These are phyloP conservation scores for Semaprochilodus insignis DNA, from an alignment of 2,797 vertebrate genomes.

Conservation along the genomic window DNA sequence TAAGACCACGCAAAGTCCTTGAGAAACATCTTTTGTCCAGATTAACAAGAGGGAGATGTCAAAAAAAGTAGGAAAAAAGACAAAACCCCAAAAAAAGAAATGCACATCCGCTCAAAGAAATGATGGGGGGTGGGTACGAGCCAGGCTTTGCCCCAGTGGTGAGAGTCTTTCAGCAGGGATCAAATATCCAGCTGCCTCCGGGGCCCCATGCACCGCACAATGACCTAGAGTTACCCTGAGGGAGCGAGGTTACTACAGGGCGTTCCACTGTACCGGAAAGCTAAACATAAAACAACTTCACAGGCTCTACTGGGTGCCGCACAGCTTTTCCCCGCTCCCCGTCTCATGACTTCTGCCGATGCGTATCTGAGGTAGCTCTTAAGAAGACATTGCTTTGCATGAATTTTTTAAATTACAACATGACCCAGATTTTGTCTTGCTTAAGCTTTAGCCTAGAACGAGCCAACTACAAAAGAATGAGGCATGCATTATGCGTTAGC, in stretches of 20 bases:
- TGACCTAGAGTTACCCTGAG: conserved; percentile 90
- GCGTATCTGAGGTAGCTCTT: conserved; percentile 11
- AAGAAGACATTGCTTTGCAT: conserved; percentile 24
- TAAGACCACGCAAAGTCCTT: too few species aligned
- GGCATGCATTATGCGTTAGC: background rate
- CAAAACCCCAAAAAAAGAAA: background rate
- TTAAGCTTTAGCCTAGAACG: background rate
- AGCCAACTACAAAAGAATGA: background rate
- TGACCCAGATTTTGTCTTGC: conserved; percentile 40
- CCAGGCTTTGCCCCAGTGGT: conserved; percentile 15
- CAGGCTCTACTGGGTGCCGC: conserved; percentile 23
- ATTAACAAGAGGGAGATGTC: background rate
- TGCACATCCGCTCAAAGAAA: conserved; percentile 20
- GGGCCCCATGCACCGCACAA: conserved; percentile 66
- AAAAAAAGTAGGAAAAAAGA: background rate
- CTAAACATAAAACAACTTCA: conserved; percentile 49
- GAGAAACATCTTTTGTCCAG: background rate
- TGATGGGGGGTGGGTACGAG: conserved; percentile 1
- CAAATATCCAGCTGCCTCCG: conserved; percentile 77
- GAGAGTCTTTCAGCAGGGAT: conserved; percentile 62
- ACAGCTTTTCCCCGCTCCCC: background rate
- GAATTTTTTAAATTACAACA: conserved; percentile 49
- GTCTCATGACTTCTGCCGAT: conserved; percentile 31
- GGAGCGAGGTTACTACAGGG: conserved; percentile 89
- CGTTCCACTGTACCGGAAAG: conserved; percentile 65